phyloP scores from a whole-genome alignment of 2,888 invertebrate genomes.

The Pteria penguin region DNA sequence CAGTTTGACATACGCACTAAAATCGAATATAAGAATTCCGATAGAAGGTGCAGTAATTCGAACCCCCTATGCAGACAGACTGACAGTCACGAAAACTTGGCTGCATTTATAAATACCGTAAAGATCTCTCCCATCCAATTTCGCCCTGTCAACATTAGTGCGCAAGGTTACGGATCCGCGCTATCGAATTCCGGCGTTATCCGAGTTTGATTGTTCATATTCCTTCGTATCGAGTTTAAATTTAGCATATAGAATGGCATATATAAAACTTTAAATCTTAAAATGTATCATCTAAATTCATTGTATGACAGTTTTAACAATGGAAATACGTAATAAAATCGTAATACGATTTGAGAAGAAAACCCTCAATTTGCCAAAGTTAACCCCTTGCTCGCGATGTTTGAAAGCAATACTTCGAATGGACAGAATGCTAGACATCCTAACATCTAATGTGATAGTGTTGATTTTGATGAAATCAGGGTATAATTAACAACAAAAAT shows the following conservation, averaged over 20 bases:
- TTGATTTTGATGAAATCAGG: too few relatives aligned
- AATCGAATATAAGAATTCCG: too few relatives aligned
- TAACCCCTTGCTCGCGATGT: neutral
- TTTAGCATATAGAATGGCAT: neutral
- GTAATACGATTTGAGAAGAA: neutral
- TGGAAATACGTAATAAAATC: neutral
- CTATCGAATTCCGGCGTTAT: neutral
- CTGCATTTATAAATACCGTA: neutral
- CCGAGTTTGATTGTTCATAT: neutral
- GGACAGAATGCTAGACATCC: neutral
- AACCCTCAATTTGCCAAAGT: neutral
- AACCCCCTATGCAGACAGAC: neutral
- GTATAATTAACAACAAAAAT: too few relatives aligned
- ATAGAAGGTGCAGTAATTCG: neutral
- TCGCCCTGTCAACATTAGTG: neutral
- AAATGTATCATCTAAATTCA: neutral
- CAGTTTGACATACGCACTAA: too few relatives aligned
- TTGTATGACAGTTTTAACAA: neutral
- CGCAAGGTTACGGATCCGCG: neutral
- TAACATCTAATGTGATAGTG: neutral
- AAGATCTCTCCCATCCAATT: neutral
- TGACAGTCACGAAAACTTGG: neutral
- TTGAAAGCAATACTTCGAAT: neutral
- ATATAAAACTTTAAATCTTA: neutral
- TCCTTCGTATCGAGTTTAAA: neutral